Base-by-base conservation (phyloP, 2,797 vertebrate species). In the Enteromius viviparus region DNA sequence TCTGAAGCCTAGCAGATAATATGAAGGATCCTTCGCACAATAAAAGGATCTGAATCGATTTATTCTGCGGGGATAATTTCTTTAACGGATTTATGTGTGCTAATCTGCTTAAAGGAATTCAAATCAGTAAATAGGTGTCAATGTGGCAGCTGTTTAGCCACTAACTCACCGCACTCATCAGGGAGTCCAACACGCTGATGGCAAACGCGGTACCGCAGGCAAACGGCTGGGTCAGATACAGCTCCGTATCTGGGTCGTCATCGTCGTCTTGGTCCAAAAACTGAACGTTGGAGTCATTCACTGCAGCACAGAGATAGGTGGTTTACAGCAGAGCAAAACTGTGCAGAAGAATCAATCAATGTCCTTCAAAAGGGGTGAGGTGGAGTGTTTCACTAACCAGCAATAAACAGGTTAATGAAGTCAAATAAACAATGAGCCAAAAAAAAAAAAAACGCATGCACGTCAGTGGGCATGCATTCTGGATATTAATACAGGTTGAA, bases 231-330 rank as follows among this genome's bases (percentile, higher is more conserved):
- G 98, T 99, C 89, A 99, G 96, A 92, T 99, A 99, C 91, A 99
- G 93, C 94, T 99, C 98, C 9, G 98, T 99, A 92, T 99, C 98
- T 0, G 98, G 98, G 90, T 99, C 98, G 81, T 99, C 98, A 0
- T 99, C 98, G 4, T 99, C 98, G 2, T 99, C 98, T 96, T 99
- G 98, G 97, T 99, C 98, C 97, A 99, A 92, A 95, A 99, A 99
- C 94, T 99, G 98, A 96, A 99, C 98, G 58, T 99, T 99, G 88
- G 98, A 98, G 94, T 99, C 98, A 15, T 99, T 99, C 91, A 99
- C 98, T 99, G 92, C 88, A 87, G 94, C 93, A 88, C 32, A 89
- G 74, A 64, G 60, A 85, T 14, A 84, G n/a, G 76, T 23, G 10
- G 45, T 83, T 66, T 26, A 69, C 23, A 72, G 62, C 32, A 5